phyloP scores from a whole-genome alignment of 2,113 vertebrate species.

The Caloenas nicobarica region DNA sequence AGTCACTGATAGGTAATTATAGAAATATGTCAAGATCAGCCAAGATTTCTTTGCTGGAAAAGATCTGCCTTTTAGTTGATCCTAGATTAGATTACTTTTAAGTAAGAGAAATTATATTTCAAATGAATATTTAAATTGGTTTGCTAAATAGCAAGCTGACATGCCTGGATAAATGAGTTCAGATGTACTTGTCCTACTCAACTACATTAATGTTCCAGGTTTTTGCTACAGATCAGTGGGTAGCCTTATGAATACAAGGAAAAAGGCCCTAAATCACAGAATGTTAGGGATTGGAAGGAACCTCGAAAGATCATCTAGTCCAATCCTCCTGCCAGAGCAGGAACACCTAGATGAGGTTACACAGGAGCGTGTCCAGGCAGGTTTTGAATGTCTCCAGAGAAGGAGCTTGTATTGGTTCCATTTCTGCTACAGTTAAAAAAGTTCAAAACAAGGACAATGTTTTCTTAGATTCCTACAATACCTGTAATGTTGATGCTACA shows the following conservation, averaged over 20 bases:
- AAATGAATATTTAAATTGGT: neutral
- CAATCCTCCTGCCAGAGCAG: no score
- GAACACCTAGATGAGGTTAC: no score
- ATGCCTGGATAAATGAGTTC: neutral
- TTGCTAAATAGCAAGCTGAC: neutral
- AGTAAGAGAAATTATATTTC: neutral
- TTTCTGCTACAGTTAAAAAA: neutral
- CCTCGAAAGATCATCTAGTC: no score
- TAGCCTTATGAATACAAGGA: neutral
- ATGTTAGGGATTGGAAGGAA: no score
- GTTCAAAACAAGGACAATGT: neutral
- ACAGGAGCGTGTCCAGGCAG: no score
- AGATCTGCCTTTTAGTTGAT: neutral
- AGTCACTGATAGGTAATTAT: neutral
- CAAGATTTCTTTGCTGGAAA: neutral
- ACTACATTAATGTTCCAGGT: neutral
- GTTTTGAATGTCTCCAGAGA: no score
- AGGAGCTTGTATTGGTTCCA: neutral
- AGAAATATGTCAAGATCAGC: neutral
- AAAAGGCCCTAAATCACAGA: neutral
- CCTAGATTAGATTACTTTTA: neutral
- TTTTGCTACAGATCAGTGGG: neutral
- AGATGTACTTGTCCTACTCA: neutral
- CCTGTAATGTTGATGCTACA: fast-evolving
- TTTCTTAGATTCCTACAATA: neutral